Evolutionary conservation across 2,113 vertebrate species (phyloP).

Genomic region (Paracanthobrama guichenoti): DNA sequence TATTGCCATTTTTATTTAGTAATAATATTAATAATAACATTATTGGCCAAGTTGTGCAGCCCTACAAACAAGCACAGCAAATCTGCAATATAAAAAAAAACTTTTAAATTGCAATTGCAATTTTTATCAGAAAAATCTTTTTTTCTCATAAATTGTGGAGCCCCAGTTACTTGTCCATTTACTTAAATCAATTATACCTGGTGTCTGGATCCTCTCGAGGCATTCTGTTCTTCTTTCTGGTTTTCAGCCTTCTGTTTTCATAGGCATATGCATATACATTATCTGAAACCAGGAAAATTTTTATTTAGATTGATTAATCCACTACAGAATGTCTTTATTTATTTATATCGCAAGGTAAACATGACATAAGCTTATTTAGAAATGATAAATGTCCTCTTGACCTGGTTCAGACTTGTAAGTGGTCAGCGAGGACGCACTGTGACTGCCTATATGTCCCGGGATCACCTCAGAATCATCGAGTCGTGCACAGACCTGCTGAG

Average conservation of each 20-base stretch:
- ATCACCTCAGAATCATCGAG: slow-evolving; percentile 60
- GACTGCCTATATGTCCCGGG: slow-evolving; percentile 40
- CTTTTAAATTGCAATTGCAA: too few relatives aligned
- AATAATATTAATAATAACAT: not conserved
- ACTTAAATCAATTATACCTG: slow-evolving; percentile 56
- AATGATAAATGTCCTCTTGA: slow-evolving; percentile 38
- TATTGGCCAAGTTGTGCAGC: too few relatives aligned
- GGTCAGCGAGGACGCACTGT: slow-evolving; percentile 57
- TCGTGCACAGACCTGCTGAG: not conserved
- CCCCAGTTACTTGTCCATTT: too few relatives aligned
- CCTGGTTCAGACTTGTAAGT: slow-evolving; percentile 77
- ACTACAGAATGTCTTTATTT: not conserved
- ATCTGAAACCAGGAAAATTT: slow-evolving; percentile 57
- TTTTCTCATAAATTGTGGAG: not conserved
- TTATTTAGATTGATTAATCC: not conserved
- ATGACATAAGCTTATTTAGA: not conserved
- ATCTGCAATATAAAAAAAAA: too few relatives aligned
- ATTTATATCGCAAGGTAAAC: not conserved
- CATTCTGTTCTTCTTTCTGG: slow-evolving; percentile 55
- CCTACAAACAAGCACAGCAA: too few relatives aligned
- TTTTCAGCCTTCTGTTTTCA: slow-evolving; percentile 59
- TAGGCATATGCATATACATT: slow-evolving; percentile 58
- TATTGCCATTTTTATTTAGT: not conserved
- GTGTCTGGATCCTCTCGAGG: slow-evolving; percentile 50
- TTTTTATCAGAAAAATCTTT: too few relatives aligned